Conservation (phyloP, 2,797 vertebrate genomes). For the Chaetodon trifasciatus region DNA sequence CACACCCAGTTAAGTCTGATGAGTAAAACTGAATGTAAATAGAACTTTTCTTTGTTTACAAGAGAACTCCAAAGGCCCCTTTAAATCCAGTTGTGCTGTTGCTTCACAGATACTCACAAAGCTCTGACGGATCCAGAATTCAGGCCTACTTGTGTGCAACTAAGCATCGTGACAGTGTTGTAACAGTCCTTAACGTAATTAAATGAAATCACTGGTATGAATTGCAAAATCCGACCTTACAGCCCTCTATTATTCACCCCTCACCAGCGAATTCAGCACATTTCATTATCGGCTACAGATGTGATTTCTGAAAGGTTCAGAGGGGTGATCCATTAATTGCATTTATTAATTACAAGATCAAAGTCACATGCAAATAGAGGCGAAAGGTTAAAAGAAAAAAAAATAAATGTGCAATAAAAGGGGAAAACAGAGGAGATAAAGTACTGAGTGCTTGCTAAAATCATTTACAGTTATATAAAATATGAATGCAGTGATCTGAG, state of each 20-base stretch:
- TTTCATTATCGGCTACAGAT: conserved; percentile 10
- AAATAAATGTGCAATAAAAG: neutral
- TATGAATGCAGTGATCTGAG: conserved; percentile 20
- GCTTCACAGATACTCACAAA: neutral
- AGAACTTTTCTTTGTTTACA: neutral
- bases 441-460: neutral
- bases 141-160: neutral
- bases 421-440: neutral
- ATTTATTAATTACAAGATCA: conserved; percentile 38
- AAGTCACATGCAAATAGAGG: conserved; percentile 6
- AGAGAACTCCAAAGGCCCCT: neutral
- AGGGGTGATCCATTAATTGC: conserved; percentile 7
- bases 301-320: conserved; percentile 5
- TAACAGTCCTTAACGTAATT: neutral
- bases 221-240: conserved; percentile 11
- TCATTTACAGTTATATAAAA: conserved; percentile 1
- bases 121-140: conserved; percentile 7
- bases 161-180: neutral
- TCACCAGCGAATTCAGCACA: neutral
- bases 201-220: neutral
- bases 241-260: conserved; percentile 9
- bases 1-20: no score
- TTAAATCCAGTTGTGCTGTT: neutral
- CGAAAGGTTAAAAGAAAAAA: neutral
- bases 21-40: neutral